Base-by-base conservation (phyloP, 92 coral and sea anemone species). In the Meandrina meandrites region DNA sequence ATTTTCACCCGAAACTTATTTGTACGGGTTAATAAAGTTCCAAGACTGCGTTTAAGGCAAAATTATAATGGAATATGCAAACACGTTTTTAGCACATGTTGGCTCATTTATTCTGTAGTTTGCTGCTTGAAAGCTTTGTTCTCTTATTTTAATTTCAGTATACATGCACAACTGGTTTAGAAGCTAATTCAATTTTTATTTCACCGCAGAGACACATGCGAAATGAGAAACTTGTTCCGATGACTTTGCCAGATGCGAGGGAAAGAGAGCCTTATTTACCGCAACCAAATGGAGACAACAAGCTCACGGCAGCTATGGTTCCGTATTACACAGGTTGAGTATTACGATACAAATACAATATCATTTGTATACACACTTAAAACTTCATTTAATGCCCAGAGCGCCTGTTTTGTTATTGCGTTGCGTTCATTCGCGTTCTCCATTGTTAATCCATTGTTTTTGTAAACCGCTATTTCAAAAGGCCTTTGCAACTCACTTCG, bases 241-340 rank as follows among this genome's bases (percentile, higher is more conserved):
- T 88, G 82, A 93, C 81, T 57, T 90, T 91, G 48, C 87, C 88
- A 45, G 93, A 93, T 45, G 86, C 95, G 0, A 64, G 64, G 76
- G 88, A 89, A 36, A 87, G 94, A 73, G 83, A 81, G 62, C 93
- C 89, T 8, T 91, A 86, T 35, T 86, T 96, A 3, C 99, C 99
- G 2, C 89, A 88, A 81, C 95, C 99, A 8, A 93, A 92, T 40
- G 99, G 99, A 32, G 98, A 95, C 75, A 97, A 95, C 89, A 95
- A 93, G 72, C 90, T 97, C 21, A 95, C 99, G 10, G 94, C 96
- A 42, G 88, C 93, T 83, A 93, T 97, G 94, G 90, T 93, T 1
- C 95, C 96, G 18, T 96, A 98, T 32, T 97, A 97, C 69, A 95
- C 98, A 89, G 99, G 99, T 97, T 81, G n/a, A 56, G 68, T 86